Conservation (phyloP, 1,140 invertebrate species). For the Thereuonema tuberculata region DNA sequence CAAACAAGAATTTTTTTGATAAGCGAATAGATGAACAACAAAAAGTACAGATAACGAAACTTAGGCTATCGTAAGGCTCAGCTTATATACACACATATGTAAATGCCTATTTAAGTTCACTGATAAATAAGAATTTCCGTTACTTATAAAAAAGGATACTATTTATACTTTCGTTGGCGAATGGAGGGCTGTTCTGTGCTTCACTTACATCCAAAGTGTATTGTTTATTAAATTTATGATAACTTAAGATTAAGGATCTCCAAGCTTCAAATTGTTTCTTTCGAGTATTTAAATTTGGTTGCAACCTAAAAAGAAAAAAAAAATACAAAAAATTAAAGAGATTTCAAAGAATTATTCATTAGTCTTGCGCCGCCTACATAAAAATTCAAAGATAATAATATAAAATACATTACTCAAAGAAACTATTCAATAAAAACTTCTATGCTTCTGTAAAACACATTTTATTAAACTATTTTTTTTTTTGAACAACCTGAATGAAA, state of each 20-base stretch:
- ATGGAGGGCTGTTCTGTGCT: slow-evolving; percentile 56
- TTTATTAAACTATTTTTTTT: neutral
- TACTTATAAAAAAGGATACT: slow-evolving; percentile 34
- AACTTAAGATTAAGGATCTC: slow-evolving; percentile 71
- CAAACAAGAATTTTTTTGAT: too few species aligned
- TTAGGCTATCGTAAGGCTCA: too few species aligned
- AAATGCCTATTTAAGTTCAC: too few species aligned
- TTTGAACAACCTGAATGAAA: too few species aligned
- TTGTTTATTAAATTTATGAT: slow-evolving; percentile 60
- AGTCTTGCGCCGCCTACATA: too few species aligned
- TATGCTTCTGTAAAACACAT: neutral
- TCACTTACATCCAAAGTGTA: slow-evolving; percentile 70
- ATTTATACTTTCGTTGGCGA: slow-evolving; percentile 70
- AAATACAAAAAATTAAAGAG: slow-evolving; percentile 11
- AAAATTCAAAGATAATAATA: too few species aligned
- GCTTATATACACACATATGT: too few species aligned
- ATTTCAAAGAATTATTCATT: neutral
- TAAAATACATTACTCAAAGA: neutral
- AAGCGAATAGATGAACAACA: neutral
- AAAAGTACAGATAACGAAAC: too few species aligned
- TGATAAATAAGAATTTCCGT: neutral
- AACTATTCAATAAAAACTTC: neutral
- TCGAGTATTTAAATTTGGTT: slow-evolving; percentile 80
- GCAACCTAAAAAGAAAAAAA: slow-evolving; percentile 52
- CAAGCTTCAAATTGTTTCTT: slow-evolving; percentile 83